Conservation (phyloP, 2,113 vertebrate genomes). For the Leucoraja erinaceus region DNA sequence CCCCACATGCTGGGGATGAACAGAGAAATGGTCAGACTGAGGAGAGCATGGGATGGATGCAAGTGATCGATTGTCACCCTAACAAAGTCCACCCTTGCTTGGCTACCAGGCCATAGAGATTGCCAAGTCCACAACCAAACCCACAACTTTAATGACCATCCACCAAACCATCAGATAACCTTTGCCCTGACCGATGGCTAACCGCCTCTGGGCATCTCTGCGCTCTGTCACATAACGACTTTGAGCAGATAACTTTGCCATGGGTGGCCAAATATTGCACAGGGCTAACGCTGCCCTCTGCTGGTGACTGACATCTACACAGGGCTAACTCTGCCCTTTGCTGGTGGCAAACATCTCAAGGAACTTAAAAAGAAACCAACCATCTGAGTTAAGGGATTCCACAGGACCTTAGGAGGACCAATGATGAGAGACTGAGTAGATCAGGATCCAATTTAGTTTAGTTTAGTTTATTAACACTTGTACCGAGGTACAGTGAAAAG, state of each 20-base stretch:
- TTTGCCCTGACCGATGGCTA: no score
- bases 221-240: neutral
- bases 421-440: no score
- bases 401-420: no score
- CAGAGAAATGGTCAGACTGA: no score
- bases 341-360: conserved; percentile 45
- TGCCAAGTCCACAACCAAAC: neutral
- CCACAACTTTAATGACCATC: neutral
- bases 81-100: no score
- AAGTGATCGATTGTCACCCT: no score
- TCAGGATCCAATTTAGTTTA: no score
- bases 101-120: neutral
- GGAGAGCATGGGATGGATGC: no score
- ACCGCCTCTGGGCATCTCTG: no score
- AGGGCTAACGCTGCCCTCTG: conserved; percentile 56
- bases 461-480: no score
- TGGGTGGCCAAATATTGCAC: neutral
- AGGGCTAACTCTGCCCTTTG: conserved; percentile 54
- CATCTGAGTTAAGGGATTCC: neutral
- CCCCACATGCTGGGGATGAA: no score
- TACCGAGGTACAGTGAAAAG: no score
- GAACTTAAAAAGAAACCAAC: neutral
- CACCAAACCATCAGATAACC: neutral
- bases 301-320: conserved; percentile 44
- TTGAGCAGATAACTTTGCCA: neutral